phyloP scores from a whole-genome alignment of 2,113 vertebrate species.

The Cinclus mexicanus region DNA sequence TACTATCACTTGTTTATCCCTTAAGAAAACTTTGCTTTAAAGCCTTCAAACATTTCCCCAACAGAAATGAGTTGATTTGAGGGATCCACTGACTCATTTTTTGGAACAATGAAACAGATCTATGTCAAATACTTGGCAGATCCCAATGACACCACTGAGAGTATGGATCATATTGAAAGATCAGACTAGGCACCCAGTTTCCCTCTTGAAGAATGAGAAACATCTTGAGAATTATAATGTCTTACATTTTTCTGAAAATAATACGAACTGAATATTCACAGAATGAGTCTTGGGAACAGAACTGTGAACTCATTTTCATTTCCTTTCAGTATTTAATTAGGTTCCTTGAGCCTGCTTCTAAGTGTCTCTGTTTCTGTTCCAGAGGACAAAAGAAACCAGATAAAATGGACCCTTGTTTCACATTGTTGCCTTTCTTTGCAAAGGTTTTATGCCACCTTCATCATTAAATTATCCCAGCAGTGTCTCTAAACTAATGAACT shows the following conservation, averaged over 20 bases:
- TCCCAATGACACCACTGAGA: not conserved
- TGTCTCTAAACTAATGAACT: not conserved
- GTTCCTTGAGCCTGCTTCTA: slow-evolving; percentile 52
- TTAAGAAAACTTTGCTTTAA: not conserved
- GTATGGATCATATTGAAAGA: not conserved
- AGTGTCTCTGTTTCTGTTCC: slow-evolving; percentile 40
- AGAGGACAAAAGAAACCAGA: slow-evolving; percentile 61
- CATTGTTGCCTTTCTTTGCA: not conserved
- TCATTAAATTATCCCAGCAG: not conserved
- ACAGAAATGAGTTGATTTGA: not conserved
- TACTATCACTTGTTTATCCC: not conserved
- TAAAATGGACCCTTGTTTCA: slow-evolving; percentile 55
- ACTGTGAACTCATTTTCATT: slow-evolving; percentile 69
- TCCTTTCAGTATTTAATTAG: slow-evolving; percentile 54
- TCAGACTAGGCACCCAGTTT: slow-evolving; percentile 19
- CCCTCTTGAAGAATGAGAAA: slow-evolving; percentile 42
- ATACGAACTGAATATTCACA: slow-evolving; percentile 56
- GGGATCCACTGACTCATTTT: not conserved
- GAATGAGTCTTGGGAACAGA: slow-evolving; percentile 48
- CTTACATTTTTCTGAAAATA: slow-evolving; percentile 66
- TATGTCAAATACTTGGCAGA: not conserved
- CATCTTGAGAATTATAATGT: slow-evolving; percentile 56
- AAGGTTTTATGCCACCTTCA: not conserved
- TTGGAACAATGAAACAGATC: not conserved
- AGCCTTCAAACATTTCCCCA: not conserved